Base-by-base conservation (phyloP, 2,888 invertebrate genomes). In the Chrysopilus asiliformis region DNA sequence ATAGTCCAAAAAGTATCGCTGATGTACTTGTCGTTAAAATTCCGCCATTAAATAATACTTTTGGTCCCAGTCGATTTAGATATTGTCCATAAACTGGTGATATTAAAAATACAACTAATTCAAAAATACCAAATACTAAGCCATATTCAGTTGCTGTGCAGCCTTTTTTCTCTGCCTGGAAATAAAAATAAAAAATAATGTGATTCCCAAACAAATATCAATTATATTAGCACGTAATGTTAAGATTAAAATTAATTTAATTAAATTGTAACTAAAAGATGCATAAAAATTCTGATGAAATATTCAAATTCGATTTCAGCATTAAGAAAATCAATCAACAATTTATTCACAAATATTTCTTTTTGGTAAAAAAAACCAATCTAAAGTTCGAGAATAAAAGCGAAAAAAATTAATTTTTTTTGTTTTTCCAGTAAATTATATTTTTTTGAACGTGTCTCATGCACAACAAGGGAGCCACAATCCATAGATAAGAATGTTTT, bases 111-210 rank as follows among this genome's bases (percentile, higher is more conserved):
- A 86, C 84, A 16, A 82, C 75, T 38, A 89, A 64, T 56, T 89
- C 85, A 60, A 86, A 89, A 27, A 85, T 70, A 2, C 87, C 87
- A 56, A 90, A 89, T 2, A 90, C 86, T 44, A 87, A 67, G 1
- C 90, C 89, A 55, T 84, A 86, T 52, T 86, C 81, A 8, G 83
- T 76, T 1, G 84, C 78, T 12, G 79, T 70, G 13, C 85, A 83
- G 7, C 80, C 79, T 65, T 86, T 87, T 41, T 68, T 70, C 53
- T 82, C 81, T 9, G 87, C 89, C 46, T 47, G 18, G 8, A 42
- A 41, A 26, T 8, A n/a, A 38, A 36, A 30, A 22, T 20, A 12
- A 8, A 32, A 25, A n/a, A n/a, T n/a, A n/a, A n/a, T n/a, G n/a
- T n/a, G n/a, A n/a, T n/a, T n/a, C n/a, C n/a, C n/a, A n/a, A n/a